Base-by-base conservation (phyloP, 2,888 invertebrate genomes). In the Rhyacophila evoluta region DNA sequence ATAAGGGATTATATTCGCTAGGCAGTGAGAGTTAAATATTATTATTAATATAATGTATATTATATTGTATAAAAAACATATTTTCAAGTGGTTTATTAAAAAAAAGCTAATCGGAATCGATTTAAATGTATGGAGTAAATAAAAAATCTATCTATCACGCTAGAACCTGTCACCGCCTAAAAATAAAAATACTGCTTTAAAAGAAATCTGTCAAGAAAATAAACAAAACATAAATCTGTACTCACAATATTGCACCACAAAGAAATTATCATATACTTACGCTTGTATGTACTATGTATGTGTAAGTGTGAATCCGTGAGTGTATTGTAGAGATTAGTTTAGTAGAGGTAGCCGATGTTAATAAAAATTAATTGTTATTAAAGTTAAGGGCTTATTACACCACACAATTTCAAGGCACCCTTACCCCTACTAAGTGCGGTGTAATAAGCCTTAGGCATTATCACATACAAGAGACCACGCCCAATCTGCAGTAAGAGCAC, bases 201-300 rank as follows among this genome's bases (percentile, higher is more conserved):
- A 55, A 55, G 55, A 55, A 55, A 55, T 55, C 55, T 10, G 55
- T 55, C 55, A 55, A 19, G 25, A 55, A 55, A 55, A 55, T 55
- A 55, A 55, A 55, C 55, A 55, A 55, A 55, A 19, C 55, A 25
- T 55, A 55, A 55, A 55, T 55, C 55, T 19, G 12, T 55, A 0
- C 25, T 55, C 55, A 55, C 55, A 55, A n/a, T 55, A 55, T 55
- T 19, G 55, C 55, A 55, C 55, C 6, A 25, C 55, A 55, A 55
- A 25, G 55, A 55, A 55, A 55, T 39, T 39, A 12, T 12, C 39
- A 39, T 12, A 15, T 15, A 39, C 4, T 12, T n/a, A 39, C 6
- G 4, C 39, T 8, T 39, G 15, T 4, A 5, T 55, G 19, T 8
- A 19, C 10, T 19, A 19, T 55, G 55, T 55, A 19, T 41, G 55